Evolutionary conservation across 37 sponge, comb jelly and placozoan species (phyloP).

Genomic region (Geodia barretti): DNA sequence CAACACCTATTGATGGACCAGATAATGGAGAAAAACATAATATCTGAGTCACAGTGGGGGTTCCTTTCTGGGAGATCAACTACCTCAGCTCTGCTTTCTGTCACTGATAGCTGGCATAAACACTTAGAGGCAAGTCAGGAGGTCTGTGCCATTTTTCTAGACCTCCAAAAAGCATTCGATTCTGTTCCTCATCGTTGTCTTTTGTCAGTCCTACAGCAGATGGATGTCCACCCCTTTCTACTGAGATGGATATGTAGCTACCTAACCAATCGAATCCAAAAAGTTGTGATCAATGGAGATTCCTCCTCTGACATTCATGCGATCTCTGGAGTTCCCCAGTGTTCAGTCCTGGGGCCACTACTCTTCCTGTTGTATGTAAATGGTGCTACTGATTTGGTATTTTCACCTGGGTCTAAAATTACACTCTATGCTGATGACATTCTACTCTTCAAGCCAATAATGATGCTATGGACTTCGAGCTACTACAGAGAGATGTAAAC

Average conservation of each 20-base stretch:
- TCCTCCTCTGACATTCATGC: background rate
- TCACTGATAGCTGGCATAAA: background rate
- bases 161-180: conserved; percentile 3
- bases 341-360: conserved; percentile 9
- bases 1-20: background rate
- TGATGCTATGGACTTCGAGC: too few relatives aligned
- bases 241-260: conserved; percentile 2
- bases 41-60: background rate
- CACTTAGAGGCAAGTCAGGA: background rate
- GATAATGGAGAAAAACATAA: background rate
- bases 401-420: background rate
- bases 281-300: background rate
- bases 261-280: background rate
- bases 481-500: too few relatives aligned
- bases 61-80: background rate
- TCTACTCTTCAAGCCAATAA: background rate
- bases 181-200: background rate
- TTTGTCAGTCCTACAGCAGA: background rate
- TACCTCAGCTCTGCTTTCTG: background rate
- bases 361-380: conserved; percentile 2
- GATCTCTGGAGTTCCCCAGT: conserved; percentile 14
- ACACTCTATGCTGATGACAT: conserved; percentile 6
- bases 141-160: background rate
- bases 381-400: background rate
- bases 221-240: background rate